Base-by-base conservation (phyloP, 2,113 vertebrate genomes). In the Cervus canadensis region DNA sequence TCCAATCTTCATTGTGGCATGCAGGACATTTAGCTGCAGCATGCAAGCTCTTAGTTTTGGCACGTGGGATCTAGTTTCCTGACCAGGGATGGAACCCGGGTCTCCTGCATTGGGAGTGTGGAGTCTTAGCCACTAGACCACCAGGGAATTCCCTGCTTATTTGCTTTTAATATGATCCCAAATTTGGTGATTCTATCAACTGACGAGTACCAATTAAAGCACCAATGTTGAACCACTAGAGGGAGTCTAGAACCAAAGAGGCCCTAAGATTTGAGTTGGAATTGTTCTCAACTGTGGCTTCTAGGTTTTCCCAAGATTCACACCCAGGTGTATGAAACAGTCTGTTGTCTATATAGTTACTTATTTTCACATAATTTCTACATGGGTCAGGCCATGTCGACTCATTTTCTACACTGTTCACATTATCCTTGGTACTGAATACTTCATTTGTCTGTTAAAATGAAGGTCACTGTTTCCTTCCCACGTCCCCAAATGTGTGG, bases 391-490 rank as follows among this genome's bases (percentile, higher is more conserved):
- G 21, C 33, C 60, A 79, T 50, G 14, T 57, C 67, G 9, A 87
- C 19, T 92, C 59, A 94, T 43, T 87, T 96, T 78, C 43, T 57
- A 78, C 91, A 71, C 79, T 95, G 74, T 95, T 91, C 71, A 57
- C 56, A 33, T 97, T 95, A 64, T 91, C 71, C 85, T 82, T 48
- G 13, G 43, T 74, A 45, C 78, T 98, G 91, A 98, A 96, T 96
- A 89, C 7, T 83, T 64, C 60, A 36, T 91, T 97, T 98, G 92
- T 97, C 60, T 12, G 11, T 64, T 71, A 89, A 94, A 87, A 87
- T 85, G 86, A 98, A 97, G 82, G 95, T 92, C 97, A 64, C 67
- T 87, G 78, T 83, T 98, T 92, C 52, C 40, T 74, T 96, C 95
- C 94, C 81, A 98, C 87, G 1, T 85, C n/a, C 86, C 79, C 48